Evolutionary conservation across 2,888 invertebrate species (phyloP).

Genomic region (Himalopsyche tibetana): DNA sequence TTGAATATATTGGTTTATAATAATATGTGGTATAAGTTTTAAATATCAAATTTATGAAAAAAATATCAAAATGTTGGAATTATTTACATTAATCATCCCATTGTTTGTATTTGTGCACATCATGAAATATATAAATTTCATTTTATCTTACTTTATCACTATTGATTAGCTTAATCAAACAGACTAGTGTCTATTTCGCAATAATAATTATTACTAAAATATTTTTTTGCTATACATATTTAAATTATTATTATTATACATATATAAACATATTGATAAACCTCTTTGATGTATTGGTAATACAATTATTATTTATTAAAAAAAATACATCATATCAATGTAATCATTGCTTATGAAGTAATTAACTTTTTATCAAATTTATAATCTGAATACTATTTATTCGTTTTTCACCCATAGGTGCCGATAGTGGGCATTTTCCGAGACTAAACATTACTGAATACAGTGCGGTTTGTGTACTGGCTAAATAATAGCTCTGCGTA

Average conservation of each 20-base stretch:
- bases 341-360: neutral
- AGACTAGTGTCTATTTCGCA: neutral
- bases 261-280: too few relatives aligned
- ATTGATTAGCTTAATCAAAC: neutral
- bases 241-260: too few relatives aligned
- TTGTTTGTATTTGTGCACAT: too few relatives aligned
- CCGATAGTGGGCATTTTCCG: neutral
- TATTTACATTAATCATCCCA: too few relatives aligned
- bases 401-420: neutral
- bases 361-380: neutral
- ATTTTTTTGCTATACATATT: too few relatives aligned
- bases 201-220: neutral
- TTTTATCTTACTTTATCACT: slow-evolving; percentile 17
- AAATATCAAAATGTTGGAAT: too few relatives aligned
- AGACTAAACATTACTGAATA: neutral
- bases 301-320: too few relatives aligned
- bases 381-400: neutral
- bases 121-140: neutral
- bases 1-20: too few relatives aligned
- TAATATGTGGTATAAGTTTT: too few relatives aligned
- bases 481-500: neutral
- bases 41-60: too few relatives aligned
- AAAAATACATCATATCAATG: neutral
- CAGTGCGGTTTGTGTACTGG: slow-evolving; percentile 23
- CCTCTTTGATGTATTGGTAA: too few relatives aligned